Base-by-base conservation (phyloP, 2,888 invertebrate genomes). In the Amblyjoppa fuscipennis region DNA sequence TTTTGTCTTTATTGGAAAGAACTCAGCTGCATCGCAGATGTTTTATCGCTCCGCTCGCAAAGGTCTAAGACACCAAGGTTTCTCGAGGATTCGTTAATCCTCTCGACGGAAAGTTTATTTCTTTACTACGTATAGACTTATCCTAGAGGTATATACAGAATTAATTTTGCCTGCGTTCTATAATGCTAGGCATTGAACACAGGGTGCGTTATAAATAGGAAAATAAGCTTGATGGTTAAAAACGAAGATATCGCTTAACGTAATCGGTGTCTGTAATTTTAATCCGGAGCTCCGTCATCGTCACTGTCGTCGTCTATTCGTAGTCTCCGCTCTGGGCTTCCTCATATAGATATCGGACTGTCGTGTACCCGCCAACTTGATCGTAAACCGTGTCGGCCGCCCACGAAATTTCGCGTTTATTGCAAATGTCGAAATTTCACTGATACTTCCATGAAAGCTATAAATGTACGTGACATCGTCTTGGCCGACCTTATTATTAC, bases 401-500 rank as follows among this genome's bases (percentile, higher is more conserved):
- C 84, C 59, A 13, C 28, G 66, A 88, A 90, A 88, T 89, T 16
- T 49, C 88, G 79, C 84, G 86, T 87, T 88, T 90, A 88, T 91
- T 86, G 88, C 83, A 86, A 87, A 86, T 85, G 88, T 89, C 88
- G 87, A 90, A 83, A 87, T 89, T 88, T 84, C 87, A 87, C 84
- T 86, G 84, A 85, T 87, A 87, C 85, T 89, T 88, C 89, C 86
- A 88, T 83, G 66, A 70, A 86, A 86, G 86, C 86, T 88, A 84
- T 91, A 92, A 92, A 91, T 88, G 75, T 73, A 66, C 51, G 86
- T 83, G 84, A 89, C 89, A 91, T 90, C 87, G 84, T 89, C 78
- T 82, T 88, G 87, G 59, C 73, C 81, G 87, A 83, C 89, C n/a
- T 34, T 64, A 64, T 90, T 91, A 90, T 92, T 91, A 91, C 89